phyloP scores from a whole-genome alignment of 2,888 invertebrate genomes.

The Hymenopus coronatus region DNA sequence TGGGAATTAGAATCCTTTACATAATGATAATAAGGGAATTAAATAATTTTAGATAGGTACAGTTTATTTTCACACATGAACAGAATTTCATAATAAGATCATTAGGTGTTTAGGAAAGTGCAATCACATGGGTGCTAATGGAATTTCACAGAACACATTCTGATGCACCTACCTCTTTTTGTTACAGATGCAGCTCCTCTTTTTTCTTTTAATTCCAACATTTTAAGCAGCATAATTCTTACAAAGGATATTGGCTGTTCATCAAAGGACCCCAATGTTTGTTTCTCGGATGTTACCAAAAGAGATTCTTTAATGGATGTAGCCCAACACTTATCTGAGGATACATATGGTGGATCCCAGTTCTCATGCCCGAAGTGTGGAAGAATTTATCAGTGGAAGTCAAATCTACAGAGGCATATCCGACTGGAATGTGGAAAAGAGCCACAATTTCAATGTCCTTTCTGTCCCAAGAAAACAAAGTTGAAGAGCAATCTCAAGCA shows the following conservation, averaged over 20 bases:
- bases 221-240: background rate
- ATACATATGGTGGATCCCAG: background rate
- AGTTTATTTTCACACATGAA: too few relatives aligned
- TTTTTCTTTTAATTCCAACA: background rate
- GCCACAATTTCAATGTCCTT: constrained; percentile 32
- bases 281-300: background rate
- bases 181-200: background rate
- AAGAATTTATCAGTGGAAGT: constrained; percentile 17
- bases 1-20: too few relatives aligned
- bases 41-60: too few relatives aligned
- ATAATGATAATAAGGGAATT: too few relatives aligned
- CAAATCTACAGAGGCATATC: constrained; percentile 39
- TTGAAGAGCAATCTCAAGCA: constrained; percentile 24
- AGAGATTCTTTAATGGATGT: background rate
- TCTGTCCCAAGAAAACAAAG: constrained; percentile 26
- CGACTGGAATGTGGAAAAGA: constrained; percentile 40
- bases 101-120: too few relatives aligned
- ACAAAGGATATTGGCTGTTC: background rate
- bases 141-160: background rate
- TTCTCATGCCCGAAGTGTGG: constrained; percentile 20
- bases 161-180: background rate
- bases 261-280: background rate
- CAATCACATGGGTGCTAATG: background rate
- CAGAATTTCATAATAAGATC: too few relatives aligned
- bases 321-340: background rate